phyloP scores from a whole-genome alignment of 2,888 invertebrate species.

The Agonum fuliginosum region DNA sequence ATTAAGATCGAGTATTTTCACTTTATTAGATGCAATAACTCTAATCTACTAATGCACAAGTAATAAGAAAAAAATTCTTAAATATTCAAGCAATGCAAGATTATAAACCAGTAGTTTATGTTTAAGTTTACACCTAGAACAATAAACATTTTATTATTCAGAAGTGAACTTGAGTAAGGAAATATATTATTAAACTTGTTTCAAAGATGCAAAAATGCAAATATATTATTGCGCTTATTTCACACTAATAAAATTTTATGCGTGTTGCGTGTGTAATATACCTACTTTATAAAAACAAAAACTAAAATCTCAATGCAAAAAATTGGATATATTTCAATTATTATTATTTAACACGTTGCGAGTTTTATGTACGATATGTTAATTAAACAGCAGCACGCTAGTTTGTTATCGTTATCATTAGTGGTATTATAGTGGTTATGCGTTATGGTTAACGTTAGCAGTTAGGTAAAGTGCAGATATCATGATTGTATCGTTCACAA shows the following conservation, averaged over 20 bases:
- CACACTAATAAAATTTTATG: background rate
- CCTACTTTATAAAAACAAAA: no score
- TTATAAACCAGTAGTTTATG: conserved; percentile 6
- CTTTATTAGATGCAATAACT: conserved; percentile 2
- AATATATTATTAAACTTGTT: background rate
- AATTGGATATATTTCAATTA: no score
- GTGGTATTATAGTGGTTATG: no score
- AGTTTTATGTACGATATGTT: no score
- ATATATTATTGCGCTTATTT: background rate
- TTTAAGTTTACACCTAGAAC: background rate
- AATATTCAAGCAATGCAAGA: background rate
- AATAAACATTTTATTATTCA: conserved; percentile 9
- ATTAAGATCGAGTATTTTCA: background rate
- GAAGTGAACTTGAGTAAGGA: background rate
- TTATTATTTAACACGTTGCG: no score
- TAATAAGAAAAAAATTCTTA: background rate
- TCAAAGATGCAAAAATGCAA: background rate
- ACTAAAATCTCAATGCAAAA: no score
- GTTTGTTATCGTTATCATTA: no score
- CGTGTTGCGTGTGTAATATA: no score
- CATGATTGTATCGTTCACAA: no score
- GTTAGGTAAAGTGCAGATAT: no score
- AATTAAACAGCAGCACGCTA: no score
- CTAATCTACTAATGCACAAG: conserved; percentile 4
- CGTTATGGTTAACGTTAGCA: no score